Evolutionary conservation across 2,888 invertebrate genomes (phyloP).

Genomic region (Caenorhabditis sp.): DNA sequence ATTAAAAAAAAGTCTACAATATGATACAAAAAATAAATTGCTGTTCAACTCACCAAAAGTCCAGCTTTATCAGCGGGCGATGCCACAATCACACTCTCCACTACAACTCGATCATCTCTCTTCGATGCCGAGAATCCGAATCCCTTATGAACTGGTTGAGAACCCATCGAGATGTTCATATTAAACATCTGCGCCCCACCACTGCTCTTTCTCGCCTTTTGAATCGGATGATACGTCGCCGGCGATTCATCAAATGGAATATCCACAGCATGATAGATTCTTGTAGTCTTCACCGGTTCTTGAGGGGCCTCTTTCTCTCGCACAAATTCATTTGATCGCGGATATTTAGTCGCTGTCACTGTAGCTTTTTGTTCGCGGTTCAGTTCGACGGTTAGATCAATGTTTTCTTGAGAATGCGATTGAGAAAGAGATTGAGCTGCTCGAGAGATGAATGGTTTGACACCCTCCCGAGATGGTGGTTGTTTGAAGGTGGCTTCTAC

Average conservation of each 20-base stretch:
- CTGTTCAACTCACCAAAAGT: constrained; percentile 43
- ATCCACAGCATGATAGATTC: constrained; percentile 53
- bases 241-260: constrained; percentile 55
- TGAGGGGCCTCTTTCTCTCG: constrained; percentile 8
- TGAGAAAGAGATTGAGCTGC: constrained; percentile 14
- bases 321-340: constrained; percentile 9
- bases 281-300: constrained; percentile 7
- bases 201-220: background rate
- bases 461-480: constrained; percentile 32
- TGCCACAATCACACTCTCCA: constrained; percentile 72
- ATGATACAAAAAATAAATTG: too few species aligned
- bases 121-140: constrained; percentile 72
- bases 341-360: constrained; percentile 48
- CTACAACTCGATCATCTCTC: constrained; percentile 68
- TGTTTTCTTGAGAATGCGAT: constrained; percentile 11
- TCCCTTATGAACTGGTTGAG: constrained; percentile 63
- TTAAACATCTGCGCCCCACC: constrained; percentile 38
- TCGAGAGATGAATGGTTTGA: constrained; percentile 32
- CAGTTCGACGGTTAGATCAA: constrained; percentile 53
- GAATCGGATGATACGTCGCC: constrained; percentile 38
- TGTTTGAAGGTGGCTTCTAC: constrained; percentile 43
- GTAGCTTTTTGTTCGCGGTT: constrained; percentile 56
- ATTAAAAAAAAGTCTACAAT: too few species aligned
- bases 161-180: constrained; percentile 46
- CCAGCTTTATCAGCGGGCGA: constrained; percentile 55